Percentiles rank a stretch among this genome's conserved stretches.
Evolutionary conservation across 1,140 invertebrate species (phyloP).

Genomic region (Sesamia nonagrioides): DNA sequence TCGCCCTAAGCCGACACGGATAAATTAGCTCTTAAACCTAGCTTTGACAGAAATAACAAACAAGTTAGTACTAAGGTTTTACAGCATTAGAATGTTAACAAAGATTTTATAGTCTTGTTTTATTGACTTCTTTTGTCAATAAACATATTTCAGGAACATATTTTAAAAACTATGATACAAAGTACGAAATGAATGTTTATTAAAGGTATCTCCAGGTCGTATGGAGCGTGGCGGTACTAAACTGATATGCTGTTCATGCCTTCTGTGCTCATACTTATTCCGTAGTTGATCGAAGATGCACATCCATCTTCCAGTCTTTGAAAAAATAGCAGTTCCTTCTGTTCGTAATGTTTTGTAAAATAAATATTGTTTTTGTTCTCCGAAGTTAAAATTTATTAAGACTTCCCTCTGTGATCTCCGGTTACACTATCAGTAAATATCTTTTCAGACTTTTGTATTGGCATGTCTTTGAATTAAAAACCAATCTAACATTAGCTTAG

Average conservation of each 20-base stretch:
- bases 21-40: conserved; percentile 28
- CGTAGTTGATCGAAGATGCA: neutral
- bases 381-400: too few species aligned
- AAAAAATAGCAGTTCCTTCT: neutral
- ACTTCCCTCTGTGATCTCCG: too few species aligned
- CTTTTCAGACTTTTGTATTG: too few species aligned
- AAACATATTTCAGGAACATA: neutral
- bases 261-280: neutral
- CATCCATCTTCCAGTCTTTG: neutral
- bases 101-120: neutral
- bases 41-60: conserved; percentile 19
- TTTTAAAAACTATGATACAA: neutral
- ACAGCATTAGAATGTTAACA: neutral
- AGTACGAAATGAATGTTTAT: neutral
- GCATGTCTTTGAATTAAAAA: too few species aligned
- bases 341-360: too few species aligned
- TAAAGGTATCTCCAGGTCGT: neutral
- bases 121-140: neutral
- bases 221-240: too few species aligned
- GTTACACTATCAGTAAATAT: too few species aligned
- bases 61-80: neutral
- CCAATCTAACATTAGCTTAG: too few species aligned
- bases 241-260: too few species aligned
- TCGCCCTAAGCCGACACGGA: conserved; percentile 17
- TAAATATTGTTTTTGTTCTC: too few species aligned